These are phyloP conservation scores for Cephus sareptanus DNA, from an alignment of 2,888 invertebrate species.

Conservation along the genomic window DNA sequence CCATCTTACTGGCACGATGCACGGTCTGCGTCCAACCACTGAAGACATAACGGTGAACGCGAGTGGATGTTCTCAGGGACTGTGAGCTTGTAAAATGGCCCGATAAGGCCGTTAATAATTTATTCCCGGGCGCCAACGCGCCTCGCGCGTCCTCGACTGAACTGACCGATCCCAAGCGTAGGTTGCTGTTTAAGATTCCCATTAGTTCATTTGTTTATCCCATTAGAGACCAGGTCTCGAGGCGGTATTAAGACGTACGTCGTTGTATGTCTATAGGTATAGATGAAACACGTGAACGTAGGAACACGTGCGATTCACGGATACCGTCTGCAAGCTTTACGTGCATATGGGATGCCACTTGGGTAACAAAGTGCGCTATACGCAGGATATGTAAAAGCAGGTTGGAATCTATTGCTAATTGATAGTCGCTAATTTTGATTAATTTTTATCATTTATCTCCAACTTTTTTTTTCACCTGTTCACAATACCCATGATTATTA, in stretches of 20 bases:
- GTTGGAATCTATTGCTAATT: neutral
- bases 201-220: conserved; percentile 35
- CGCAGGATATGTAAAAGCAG: neutral
- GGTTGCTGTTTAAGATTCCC: conserved; percentile 36
- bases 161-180: conserved; percentile 13
- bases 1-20: neutral
- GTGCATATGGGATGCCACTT: neutral
- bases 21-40: neutral
- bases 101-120: neutral
- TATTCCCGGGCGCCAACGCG: neutral
- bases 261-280: neutral
- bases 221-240: conserved; percentile 39
- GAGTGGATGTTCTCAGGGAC: neutral
- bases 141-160: neutral
- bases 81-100: neutral
- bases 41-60: neutral
- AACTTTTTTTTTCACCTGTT: neutral
- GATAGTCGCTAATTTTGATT: neutral
- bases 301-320: neutral
- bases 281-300: neutral
- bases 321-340: neutral
- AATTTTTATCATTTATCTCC: neutral
- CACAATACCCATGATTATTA: neutral
- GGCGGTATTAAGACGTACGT: conserved; percentile 30
- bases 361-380: neutral